Evolutionary conservation across 1,140 invertebrate genomes (phyloP), one percentile per base, ranked within the genome.

Genomic region (Drosophila nikananu): DNA sequence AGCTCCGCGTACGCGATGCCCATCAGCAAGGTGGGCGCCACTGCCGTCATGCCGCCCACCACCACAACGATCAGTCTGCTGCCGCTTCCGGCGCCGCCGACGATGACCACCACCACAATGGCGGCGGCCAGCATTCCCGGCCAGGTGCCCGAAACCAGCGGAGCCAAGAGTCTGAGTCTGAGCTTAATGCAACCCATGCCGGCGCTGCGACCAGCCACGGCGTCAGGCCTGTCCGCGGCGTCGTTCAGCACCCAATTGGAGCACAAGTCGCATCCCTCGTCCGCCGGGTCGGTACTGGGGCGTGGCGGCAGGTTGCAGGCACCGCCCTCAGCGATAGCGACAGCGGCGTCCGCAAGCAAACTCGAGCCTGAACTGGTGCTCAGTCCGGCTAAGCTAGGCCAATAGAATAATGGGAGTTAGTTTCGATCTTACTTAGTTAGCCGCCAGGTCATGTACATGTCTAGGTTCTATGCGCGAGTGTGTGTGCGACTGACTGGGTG

Each of bases 311-410:
- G 58, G 21, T 57, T 79, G 39, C 49, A 80, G 21, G 32, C 73
- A 21, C 68, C 75, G 21, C 67, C 80, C 5, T 25, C 71, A 30
- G 42, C 67, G 41, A n/a, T 35, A 23, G 30, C 60, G 32, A 21
- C 74, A 51, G 27, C 60, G 32, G 44, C 57, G 46, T 52, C 80
- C 23, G 35, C 76, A 25, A 90, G 77, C 65, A 83, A 86, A 84
- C 83, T 86, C 52, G 92, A 93, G 79, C 82, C 92, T 42, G 92
- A 93, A 64, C 58, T 93, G 62, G 81, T 93, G 72, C 81, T 93
- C 62, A 93, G 92, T 84, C 92, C 92, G 63, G 89, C 92, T 27
- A 93, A 93, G 66, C 86, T 93, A 55, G 92, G 92, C 35, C 92
- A 93, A 62, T 92, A 92, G 68, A 71, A 72, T 61, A 51, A 60